These are phyloP conservation scores for Menidia menidia DNA, from an alignment of 2,797 vertebrate genomes.

Conservation along the genomic window DNA sequence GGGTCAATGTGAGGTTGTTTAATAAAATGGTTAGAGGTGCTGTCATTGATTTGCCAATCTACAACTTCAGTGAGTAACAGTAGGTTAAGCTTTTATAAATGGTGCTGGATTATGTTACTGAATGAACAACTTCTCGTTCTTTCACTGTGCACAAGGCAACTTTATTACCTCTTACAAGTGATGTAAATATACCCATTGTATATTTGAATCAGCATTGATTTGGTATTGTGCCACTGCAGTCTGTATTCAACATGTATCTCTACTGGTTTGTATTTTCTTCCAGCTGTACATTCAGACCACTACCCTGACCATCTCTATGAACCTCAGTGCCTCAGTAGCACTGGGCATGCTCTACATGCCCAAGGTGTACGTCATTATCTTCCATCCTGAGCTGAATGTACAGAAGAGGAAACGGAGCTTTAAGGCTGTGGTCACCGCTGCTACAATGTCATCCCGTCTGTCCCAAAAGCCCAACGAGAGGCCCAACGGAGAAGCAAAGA, in stretches of 20 bases:
- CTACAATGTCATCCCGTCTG: slow-evolving; percentile 96
- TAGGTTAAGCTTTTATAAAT: slow-evolving; percentile 69
- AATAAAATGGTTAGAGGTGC: slow-evolving; percentile 36
- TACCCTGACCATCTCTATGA: slow-evolving; percentile 99
- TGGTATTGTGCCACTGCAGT: slow-evolving; percentile 6
- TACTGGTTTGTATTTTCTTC: slow-evolving; percentile 28
- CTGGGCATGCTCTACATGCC: slow-evolving; percentile 99
- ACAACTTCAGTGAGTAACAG: slow-evolving; percentile 57
- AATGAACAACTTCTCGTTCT: slow-evolving; percentile 39
- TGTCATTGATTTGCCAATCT: slow-evolving; percentile 56
- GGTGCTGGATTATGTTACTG: slow-evolving; percentile 46
- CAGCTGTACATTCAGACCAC: slow-evolving; percentile 99
- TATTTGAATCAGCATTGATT: neutral
- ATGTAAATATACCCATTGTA: too few relatives aligned
- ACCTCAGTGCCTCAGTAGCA: slow-evolving; percentile 97
- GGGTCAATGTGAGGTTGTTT: slow-evolving; percentile 38
- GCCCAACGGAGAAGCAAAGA: slow-evolving; percentile 97
- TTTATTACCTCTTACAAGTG: slow-evolving; percentile 9
- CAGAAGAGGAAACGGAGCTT: slow-evolving; percentile 99
- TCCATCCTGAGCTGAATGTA: slow-evolving; percentile 98
- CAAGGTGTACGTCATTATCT: slow-evolving; percentile 99
- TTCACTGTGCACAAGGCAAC: slow-evolving; percentile 28
- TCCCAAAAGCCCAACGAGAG: slow-evolving; percentile 95
- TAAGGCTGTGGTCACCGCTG: slow-evolving; percentile 98
- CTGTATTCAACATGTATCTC: slow-evolving; percentile 9